These are phyloP conservation scores for Hartigia nigra DNA, from an alignment of 2,888 invertebrate species.

Conservation along the genomic window DNA sequence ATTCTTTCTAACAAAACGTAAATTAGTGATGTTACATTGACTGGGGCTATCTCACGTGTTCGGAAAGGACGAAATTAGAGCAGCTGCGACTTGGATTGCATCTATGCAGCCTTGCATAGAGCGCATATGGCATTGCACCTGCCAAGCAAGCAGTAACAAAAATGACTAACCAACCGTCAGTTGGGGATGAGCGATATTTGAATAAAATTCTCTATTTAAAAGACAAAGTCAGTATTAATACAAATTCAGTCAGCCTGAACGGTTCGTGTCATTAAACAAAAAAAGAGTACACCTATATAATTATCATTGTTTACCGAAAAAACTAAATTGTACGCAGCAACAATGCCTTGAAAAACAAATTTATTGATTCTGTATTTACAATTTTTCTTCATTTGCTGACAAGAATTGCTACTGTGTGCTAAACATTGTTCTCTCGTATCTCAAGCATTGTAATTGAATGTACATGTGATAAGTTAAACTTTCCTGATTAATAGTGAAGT, in stretches of 20 bases:
- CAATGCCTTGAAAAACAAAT: not conserved
- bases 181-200: not conserved
- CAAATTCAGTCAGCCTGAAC: not conserved
- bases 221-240: not conserved
- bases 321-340: not conserved
- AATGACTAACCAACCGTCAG: not conserved
- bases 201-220: not conserved
- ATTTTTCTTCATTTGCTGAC: not conserved
- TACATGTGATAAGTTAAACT: not conserved
- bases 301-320: not conserved
- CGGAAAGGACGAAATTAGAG: not conserved
- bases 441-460: not conserved
- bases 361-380: not conserved
- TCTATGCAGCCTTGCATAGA: not conserved
- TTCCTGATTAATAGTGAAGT: not conserved
- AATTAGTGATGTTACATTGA: not conserved
- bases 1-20: not conserved
- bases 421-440: not conserved
- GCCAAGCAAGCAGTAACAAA: not conserved
- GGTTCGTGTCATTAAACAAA: not conserved
- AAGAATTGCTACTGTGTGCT: not conserved
- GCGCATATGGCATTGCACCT: not conserved
- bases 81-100: not conserved
- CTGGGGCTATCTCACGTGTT: not conserved
- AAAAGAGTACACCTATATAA: not conserved